A percentile compares a stretch with the other conserved stretches of the same genome.
These are phyloP conservation scores for Formicarius rufipectus DNA, from an alignment of 2,113 vertebrate species.

Conservation along the genomic window DNA sequence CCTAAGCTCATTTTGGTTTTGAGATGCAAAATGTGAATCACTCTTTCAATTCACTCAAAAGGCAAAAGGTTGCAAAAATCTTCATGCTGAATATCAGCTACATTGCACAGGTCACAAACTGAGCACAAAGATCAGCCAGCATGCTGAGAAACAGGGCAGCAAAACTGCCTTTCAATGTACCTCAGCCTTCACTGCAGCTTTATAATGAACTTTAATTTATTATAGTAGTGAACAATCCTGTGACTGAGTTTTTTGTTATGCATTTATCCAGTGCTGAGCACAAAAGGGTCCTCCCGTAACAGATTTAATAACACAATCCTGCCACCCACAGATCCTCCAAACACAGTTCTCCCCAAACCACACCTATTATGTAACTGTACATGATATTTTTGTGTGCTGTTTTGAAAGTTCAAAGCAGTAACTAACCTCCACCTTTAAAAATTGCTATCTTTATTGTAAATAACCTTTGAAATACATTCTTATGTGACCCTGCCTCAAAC, in stretches of 20 bases:
- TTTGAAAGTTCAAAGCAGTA: constrained; percentile 30
- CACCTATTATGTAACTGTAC: constrained; percentile 28
- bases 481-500: not conserved
- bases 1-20: not conserved
- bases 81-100: not conserved
- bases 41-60: not conserved
- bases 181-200: not conserved
- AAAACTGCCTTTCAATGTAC: not conserved
- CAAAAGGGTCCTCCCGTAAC: constrained; percentile 33
- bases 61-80: not conserved
- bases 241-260: not conserved
- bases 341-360: constrained; percentile 17
- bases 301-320: constrained; percentile 35
- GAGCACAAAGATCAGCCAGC: not conserved
- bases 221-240: not conserved
- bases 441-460: not conserved
- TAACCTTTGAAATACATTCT: constrained; percentile 10
- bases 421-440: constrained; percentile 11
- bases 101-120: not conserved
- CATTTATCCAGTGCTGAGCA: not conserved
- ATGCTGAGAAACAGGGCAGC: not conserved
- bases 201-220: constrained; percentile 25
- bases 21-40: not conserved
- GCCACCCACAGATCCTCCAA: constrained; percentile 33
- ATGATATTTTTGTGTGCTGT: not conserved